Evolutionary conservation across 2,888 invertebrate genomes (phyloP), one percentile per base, ranked within the genome.

Genomic region (Mesorhabditis belari): DNA sequence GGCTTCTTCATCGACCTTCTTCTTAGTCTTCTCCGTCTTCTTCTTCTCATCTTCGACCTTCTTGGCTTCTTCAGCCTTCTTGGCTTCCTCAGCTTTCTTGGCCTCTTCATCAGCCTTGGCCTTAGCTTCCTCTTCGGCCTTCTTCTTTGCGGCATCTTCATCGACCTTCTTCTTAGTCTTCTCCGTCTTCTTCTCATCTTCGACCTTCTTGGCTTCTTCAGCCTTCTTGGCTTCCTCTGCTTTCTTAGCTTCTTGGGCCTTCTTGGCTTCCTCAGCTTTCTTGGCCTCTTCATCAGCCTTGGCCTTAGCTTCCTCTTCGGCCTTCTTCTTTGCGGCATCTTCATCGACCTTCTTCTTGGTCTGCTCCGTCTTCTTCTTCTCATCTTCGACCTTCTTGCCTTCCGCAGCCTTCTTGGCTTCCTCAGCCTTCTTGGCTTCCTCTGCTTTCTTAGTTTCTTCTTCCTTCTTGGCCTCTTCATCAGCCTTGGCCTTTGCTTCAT

Each of bases 11-110:
- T 56, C 44, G 19, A 54, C 57, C 9, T 51, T 23, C 50, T 50
- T 49, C 55, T 53, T 57, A 44, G 56, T 23, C 49, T 4, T 0
- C 53, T 24, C 57, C 27, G 57, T 27, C 0, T 56, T 57, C 52
- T 44, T 53, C 60, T 63, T 59, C 1, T 55, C 56, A 2, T 54
- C 59, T 19, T 49, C 55, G 1, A 50, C 55, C 50, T 54, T 51
- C 58, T 62, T 59, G 5, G 56, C 56, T 35, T 56, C 44, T 44
- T 58, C n/a, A n/a, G n/a, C n/a, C n/a, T n/a, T n/a, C n/a, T n/a
- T 58, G n/a, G n/a, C n/a, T n/a, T 61, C 58, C 5, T 4, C 49
- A n/a, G n/a, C n/a, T 51, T 52, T 35, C 21, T 62, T 52, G 21
- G 58, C 19, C 3, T 24, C 58, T n/a, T 58, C 52, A 25, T n/a